Evolutionary conservation across 92 coral and sea anemone genomes (phyloP), one percentile per base, ranked within the genome.

Genomic region (Blastomussa wellsi): DNA sequence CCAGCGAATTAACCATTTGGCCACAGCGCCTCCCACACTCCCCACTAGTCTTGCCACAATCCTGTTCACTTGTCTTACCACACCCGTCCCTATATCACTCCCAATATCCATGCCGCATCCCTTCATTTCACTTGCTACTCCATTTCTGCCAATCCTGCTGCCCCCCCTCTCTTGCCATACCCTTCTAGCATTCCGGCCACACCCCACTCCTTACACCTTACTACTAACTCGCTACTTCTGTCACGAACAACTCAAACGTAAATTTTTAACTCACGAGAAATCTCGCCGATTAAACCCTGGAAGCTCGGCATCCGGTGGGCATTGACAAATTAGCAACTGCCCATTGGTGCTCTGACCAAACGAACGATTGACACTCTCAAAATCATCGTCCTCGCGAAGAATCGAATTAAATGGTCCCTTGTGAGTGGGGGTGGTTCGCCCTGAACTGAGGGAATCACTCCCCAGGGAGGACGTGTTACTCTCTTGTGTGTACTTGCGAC

Each of bases 301-400:
- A 51, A 96, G 74, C 57, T 93, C 95, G 1, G 99, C 95, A 60
- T 95, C 99, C 33, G 98, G 99, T 0, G 99, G 98, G 64, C 99
- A 96, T 35, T 89, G 95, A 78, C 99, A 96, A 31, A 89, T 91
- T 82, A 87, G 78, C 76, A 95, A 77, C 80, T 93, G 94, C 0
- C 98, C 98, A 14, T 74, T 87, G 31, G 92, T 80, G 39, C 95
- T 90, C 53, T 87, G 79, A n/a, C 93, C 89, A 83, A 94, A 92
- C 32, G 86, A 88, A 15, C 95, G 92, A 69, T 92, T 93, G 31
- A 92, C 67, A 42, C 89, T 88, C 73, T 92, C 93, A 28, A 89
- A 32, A 80, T 92, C 93, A 26, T 86, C 93, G 39, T 82, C 93
- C 20, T 82, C 77, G 24, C 90, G 90, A 44, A 87, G 80, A n/a